Evolutionary conservation across 2,797 vertebrate species (phyloP), one percentile per base, ranked within the genome.

Genomic region (Tympanoctomys barrerae): DNA sequence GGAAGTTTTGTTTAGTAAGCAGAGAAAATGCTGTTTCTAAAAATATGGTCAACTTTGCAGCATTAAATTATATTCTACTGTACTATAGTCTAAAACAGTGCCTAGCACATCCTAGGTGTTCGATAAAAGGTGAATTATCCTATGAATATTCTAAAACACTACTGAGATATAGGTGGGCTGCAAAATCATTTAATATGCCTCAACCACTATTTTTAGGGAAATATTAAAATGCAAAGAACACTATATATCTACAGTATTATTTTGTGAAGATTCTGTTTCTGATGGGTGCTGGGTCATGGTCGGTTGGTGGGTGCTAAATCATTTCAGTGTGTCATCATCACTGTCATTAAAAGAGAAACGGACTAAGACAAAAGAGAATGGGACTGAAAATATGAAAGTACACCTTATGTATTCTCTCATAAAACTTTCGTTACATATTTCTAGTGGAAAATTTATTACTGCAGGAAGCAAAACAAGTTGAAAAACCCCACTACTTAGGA

Each of bases 121-220:
- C 68, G 87, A 70, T 77, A 96, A 94, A 88, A 82, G 71, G 54
- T 82, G n/a, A 96, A 78, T 86, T 91, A 83, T 9, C 54, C 90
- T 46, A 79, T 31, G 39, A 89, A 92, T 87, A 88, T 89, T 89
- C n/a, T 94, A 87, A 91, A 88, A 78, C 14, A 87, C 5, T 39
- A 28, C 26, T 92, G 21, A 93, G 64, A 93, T 80, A 87, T 57
- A 22, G 62, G 57, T 64, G n/a, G 88, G 39, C 64, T 88, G 36
- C 83, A 88, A 80, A 86, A 80, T 90, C 91, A 93, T 71, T 94
- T 89, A 71, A 8, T 57, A 87, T 92, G 81, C 28, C 10, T 31
- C 33, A 88, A 80, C 14, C 22, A 66, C 18, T 78, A 88, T 62
- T 64, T 92, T 87, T 80, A 92, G n/a, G 89, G 78, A 88, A 86